These are phyloP conservation scores for Melanotaenia nigrans DNA, from an alignment of 2,797 vertebrate genomes.

Conservation along the genomic window DNA sequence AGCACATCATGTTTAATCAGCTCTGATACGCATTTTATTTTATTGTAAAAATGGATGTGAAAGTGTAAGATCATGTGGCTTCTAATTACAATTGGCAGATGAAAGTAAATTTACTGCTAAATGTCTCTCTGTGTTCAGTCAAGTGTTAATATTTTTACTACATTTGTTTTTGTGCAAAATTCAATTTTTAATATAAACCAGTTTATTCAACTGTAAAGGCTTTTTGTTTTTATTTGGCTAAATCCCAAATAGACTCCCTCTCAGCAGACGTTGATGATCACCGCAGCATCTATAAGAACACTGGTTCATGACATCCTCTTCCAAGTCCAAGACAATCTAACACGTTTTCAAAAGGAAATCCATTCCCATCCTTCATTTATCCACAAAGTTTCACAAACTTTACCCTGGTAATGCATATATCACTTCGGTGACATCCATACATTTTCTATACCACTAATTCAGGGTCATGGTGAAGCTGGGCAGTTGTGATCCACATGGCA, in stretches of 20 bases:
- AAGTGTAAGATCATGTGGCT: not conserved
- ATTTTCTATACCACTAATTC: not conserved
- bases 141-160: not conserved
- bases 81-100: not conserved
- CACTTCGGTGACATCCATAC: too few relatives aligned
- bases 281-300: not conserved
- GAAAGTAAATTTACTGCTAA: not conserved
- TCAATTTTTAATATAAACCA: not conserved
- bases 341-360: not conserved
- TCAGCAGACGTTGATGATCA: not conserved
- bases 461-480: not conserved
- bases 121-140: not conserved
- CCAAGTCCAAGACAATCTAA: not conserved
- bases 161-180: slow-evolving; percentile 3
- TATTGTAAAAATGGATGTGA: not conserved
- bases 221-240: not conserved
- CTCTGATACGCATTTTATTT: not conserved
- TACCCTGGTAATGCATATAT: too few relatives aligned
- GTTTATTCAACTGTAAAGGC: not conserved
- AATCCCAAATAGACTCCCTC: not conserved
- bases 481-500: not conserved
- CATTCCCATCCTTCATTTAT: not conserved
- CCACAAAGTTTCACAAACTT: too few relatives aligned
- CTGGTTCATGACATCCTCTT: too few relatives aligned
- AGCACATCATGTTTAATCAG: not conserved